Base-by-base conservation (phyloP, 92 coral and sea anemone species). In the Epizoanthus stellaris region DNA sequence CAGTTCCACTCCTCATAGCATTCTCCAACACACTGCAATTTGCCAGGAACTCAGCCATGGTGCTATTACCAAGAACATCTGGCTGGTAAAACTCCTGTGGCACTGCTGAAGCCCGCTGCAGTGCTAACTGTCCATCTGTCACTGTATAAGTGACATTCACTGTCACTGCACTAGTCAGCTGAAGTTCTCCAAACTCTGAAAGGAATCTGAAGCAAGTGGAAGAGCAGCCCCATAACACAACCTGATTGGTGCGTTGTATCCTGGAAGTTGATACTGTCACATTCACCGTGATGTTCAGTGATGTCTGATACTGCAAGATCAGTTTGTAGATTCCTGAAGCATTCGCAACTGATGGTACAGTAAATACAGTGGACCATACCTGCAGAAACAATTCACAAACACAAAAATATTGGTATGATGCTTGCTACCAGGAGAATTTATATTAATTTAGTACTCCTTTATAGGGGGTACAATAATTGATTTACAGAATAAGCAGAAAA, bases 21-120 rank as follows among this genome's bases (percentile, higher is more conserved):
- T 82, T 92, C n/a, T 77, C 73, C 19, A 84, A 19, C 20, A 92
- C 91, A 75, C 95, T 92, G 76, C 98, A 94, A 84, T 94, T 94
- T 0, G 90, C 88, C 72, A 91, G 87, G 80, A 92, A 94, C 52
- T 76, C 89, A 3, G 49, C 86, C 86, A 67, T 70, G 6, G 90
- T 70, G 14, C 85, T 42, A 53, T 92, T 91, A 23, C 76, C 86
- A 10, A 94, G 91, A 39, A 88, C 59, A 7, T 38, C 9, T 23
- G 95, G 93, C 20, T 94, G 82, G 65, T 89, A 90, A 63, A 94
- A 94, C 86, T 94, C 98, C 58, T 64, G 81, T 36, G 98, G 98
- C 38, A 94, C 65, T 9, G 92, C 92, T 16, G 89, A 91, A 12
- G 89, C 86, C 5, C 88, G 75, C 43, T 88, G 40, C 19, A 89